Evolutionary conservation across 2,797 vertebrate species (phyloP), one percentile per base, ranked within the genome.

Genomic region (Hippoglossus hippoglossus): DNA sequence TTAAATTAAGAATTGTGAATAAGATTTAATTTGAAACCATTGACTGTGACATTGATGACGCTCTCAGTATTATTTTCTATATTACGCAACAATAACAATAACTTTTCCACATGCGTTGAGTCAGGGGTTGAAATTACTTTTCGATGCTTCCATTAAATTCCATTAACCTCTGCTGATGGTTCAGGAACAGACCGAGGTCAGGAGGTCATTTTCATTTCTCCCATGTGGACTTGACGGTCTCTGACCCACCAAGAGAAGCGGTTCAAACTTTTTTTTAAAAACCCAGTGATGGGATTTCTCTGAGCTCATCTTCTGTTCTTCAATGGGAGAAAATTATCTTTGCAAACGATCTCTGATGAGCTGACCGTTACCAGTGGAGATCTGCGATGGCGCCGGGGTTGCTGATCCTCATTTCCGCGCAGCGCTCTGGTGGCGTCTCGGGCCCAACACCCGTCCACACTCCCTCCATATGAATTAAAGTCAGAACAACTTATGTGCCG

Each of bases 401-500:
- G 46, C 47, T 44, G 78, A 22, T 75, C 73, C 73, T 83, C 69
- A 12, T 63, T 52, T 22, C 39, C 3, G 12, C 39, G 1, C 39
- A 0, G 39, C 39, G 1, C 10, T 15, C 3, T 18, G 41, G 16
- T 13, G 41, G 34, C 41, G 59, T 68, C 73, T 79, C 63, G 1
- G 57, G 57, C 19, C 73, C 61, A 11, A 39, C 72, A 11, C 71
- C 31, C 36, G 1, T 0, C 36, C 36, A 4, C 18, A 51, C 61
- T 39, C 67, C 63, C 65, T 73, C 44, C 34, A 36, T 79, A 24
- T 11, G 63, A 82, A 78, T 71, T 62, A 71, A 60, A 83, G 79
- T 71, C 74, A 62, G 68, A 87, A 77, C 87, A 85, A 80, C 87
- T 81, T 81, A 75, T 5, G 66, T 50, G 58, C 76, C 79, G 67